Conservation (phyloP, 2,113 vertebrate species). For the Spea bombifrons region DNA sequence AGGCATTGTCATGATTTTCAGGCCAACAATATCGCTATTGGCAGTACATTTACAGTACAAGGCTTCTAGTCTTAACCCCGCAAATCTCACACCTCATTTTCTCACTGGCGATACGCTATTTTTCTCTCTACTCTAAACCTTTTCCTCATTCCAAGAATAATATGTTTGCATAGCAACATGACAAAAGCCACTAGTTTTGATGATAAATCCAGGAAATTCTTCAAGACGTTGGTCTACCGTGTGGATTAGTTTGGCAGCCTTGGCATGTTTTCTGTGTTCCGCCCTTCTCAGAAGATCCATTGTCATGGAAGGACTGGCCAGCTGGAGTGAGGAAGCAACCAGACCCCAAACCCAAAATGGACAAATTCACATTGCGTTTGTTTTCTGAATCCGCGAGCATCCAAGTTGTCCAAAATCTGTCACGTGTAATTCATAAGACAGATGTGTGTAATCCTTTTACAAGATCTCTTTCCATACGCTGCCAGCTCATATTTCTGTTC, state of each 20-base stretch:
- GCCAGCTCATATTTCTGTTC: conserved; percentile 30
- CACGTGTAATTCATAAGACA: conserved; percentile 39
- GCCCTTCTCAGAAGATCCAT: conserved; percentile 22
- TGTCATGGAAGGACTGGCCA: conserved; percentile 13
- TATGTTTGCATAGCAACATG: conserved; percentile 15
- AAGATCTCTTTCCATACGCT: conserved; percentile 29
- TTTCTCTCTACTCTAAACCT: neutral
- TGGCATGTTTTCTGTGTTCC: conserved; percentile 5
- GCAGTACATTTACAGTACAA: neutral
- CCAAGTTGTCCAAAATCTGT: conserved; percentile 12
- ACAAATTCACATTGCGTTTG: conserved; percentile 13
- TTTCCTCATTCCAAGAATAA: conserved; percentile 5
- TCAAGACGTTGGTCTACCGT: conserved; percentile 23
- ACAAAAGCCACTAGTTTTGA: conserved; percentile 10
- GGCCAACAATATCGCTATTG: neutral
- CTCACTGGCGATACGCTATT: neutral
- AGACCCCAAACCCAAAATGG: neutral
- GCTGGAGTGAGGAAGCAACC: conserved; percentile 7
- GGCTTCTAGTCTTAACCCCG: conserved; percentile 1
- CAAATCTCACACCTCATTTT: conserved; percentile 30
- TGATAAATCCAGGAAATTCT: conserved; percentile 24
- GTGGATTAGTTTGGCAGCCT: conserved; percentile 2
- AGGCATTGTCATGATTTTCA: neutral
- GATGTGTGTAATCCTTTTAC: conserved; percentile 41
- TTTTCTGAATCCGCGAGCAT: conserved; percentile 19